Percentiles rank a stretch among this genome's conserved stretches.
Evolutionary conservation across 2,888 invertebrate species (phyloP).

Genomic region (Parnassius glacialis): DNA sequence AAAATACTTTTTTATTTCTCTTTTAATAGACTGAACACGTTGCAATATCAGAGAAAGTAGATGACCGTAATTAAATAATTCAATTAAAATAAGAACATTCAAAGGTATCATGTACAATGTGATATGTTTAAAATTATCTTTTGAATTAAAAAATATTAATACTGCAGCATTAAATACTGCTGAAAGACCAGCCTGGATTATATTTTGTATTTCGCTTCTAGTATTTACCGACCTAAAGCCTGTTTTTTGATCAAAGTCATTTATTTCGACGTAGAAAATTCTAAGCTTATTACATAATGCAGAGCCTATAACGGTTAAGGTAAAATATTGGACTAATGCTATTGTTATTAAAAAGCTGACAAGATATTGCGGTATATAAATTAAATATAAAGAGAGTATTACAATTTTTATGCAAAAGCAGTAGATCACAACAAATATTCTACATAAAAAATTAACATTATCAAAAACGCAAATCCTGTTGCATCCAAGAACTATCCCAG

Average conservation of each 20-base stretch:
- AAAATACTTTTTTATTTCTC: not conserved
- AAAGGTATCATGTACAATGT: not conserved
- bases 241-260: conserved; percentile 8
- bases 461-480: conserved; percentile 6
- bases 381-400: not conserved
- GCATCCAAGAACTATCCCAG: not conserved
- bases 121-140: not conserved
- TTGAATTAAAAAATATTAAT: not conserved
- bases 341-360: not conserved
- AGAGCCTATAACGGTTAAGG: conserved; percentile 1
- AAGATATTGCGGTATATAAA: not conserved
- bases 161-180: not conserved
- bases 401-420: not conserved
- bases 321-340: not conserved
- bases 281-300: conserved; percentile 1
- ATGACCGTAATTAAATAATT: conserved; percentile 10
- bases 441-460: not conserved
- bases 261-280: conserved; percentile 4
- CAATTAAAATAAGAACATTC: not conserved
- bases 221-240: not conserved
- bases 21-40: conserved; percentile 7
- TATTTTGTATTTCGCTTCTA: not conserved
- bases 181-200: not conserved
- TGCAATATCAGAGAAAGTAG: conserved; percentile 5
- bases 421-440: not conserved